Conservation (phyloP, 2,113 vertebrate species). For the Melanerpes aurifrons region DNA sequence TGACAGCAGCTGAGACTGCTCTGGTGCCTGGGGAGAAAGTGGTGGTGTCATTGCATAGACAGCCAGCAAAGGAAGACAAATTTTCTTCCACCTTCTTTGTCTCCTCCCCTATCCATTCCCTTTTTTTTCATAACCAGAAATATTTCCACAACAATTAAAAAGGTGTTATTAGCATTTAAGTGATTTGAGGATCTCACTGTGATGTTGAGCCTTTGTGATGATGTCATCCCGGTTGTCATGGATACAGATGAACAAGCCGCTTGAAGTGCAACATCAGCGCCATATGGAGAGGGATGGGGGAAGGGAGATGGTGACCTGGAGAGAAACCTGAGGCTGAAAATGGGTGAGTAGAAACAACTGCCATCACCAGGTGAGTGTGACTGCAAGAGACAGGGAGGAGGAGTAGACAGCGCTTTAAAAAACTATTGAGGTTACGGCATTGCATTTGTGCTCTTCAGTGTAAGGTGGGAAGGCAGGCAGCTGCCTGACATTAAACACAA, state of each 20-base stretch:
- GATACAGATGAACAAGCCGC: constrained; percentile 66
- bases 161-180: constrained; percentile 36
- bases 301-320: background rate
- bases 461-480: constrained; percentile 8
- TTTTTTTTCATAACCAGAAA: constrained; percentile 11
- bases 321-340: constrained; percentile 12
- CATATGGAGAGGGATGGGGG: background rate
- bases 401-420: background rate
- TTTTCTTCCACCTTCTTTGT: background rate
- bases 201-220: constrained; percentile 37
- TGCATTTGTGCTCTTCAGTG: background rate
- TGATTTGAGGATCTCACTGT: constrained; percentile 29
- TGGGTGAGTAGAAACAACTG: background rate
- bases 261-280: constrained; percentile 35
- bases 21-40: background rate
- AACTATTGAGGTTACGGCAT: background rate
- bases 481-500: background rate
- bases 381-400: background rate
- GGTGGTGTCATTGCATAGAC: background rate
- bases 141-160: constrained; percentile 53
- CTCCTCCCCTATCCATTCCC: background rate
- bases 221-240: constrained; percentile 72
- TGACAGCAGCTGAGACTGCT: constrained; percentile 9
- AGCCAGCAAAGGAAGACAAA: background rate
- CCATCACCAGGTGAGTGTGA: background rate